Conservation (phyloP, 2,797 vertebrate genomes). For the Sylvia borin region DNA sequence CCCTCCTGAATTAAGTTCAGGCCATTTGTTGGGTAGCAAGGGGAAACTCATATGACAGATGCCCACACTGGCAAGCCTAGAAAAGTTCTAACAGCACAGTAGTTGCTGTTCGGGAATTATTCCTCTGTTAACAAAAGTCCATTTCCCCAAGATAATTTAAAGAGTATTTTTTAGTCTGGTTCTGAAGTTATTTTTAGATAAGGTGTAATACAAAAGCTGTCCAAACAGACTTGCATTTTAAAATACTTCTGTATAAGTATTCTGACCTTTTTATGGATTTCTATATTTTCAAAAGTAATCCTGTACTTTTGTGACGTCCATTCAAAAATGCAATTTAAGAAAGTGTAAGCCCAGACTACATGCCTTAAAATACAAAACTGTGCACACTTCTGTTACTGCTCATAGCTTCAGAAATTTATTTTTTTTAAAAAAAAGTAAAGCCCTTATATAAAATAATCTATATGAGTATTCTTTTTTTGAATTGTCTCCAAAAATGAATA, state of each 20-base stretch:
- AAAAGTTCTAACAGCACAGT: slow-evolving; percentile 18
- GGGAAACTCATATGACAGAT: slow-evolving; percentile 61
- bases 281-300: not conserved
- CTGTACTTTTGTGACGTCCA: not conserved
- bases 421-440: not conserved
- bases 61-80: not conserved
- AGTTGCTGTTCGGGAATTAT: slow-evolving; percentile 4
- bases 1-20: slow-evolving; percentile 64
- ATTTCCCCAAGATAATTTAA: not conserved
- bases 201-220: not conserved
- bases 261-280: not conserved
- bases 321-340: not conserved
- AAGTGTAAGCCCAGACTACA: not conserved
- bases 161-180: not conserved
- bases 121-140: not conserved
- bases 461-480: not conserved
- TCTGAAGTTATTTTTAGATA: not conserved
- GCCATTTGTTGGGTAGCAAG: slow-evolving; percentile 49
- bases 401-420: not conserved
- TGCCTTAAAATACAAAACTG: not conserved
- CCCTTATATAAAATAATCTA: not conserved
- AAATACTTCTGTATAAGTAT: not conserved
- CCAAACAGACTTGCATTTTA: not conserved
- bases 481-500: not conserved
- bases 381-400: not conserved